Evolutionary conservation across 2,888 invertebrate genomes (phyloP), one percentile per base, ranked within the genome.

Genomic region (Artemia sinica): DNA sequence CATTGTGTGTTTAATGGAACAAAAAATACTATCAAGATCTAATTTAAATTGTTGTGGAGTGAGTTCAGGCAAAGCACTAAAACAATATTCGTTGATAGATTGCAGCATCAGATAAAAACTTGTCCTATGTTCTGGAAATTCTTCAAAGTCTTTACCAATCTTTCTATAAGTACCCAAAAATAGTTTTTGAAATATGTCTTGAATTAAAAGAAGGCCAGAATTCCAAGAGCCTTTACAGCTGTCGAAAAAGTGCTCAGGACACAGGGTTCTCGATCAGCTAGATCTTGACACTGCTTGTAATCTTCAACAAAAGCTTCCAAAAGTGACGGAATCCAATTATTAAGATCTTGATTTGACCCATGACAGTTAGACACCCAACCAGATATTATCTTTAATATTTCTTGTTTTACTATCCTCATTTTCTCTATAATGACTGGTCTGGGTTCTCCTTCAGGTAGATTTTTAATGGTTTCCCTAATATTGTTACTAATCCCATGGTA

Each of bases 1-100:
- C 97, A 98, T 97, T 52, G 96, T 96, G 78, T 98, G 98, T 79
- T 98, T 98, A 80, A 98, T 96, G 73, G 96, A 97, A 98, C 98
- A 98, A 75, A 98, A 95, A 74, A 98, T 91, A 71, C 97, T 95
- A 81, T 99, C 97, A 76, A 98, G 84, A 71, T 98, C 94, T 76
- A 97, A 83, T 78, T 95, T 95, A 79, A 98, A 96, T 81, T 97
- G 95, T 72, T 91, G 88, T 74, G 95, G 91, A 73, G 95, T 91
- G 81, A 96, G 94, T 77, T 87, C 89, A 74, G 97, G 84, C 81
- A 96, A 90, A 76, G 96, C 95, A 77, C 91, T 88, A 80, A 96
- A 96, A 80, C 96, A 96, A 78, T 94, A 87, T 73, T 86, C 86
- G 79, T 92, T 94, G 66, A 95, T 91, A 71, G 92, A 81, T 77